phyloP scores from a whole-genome alignment of 2,113 vertebrate species.

The Sterna hirundo region DNA sequence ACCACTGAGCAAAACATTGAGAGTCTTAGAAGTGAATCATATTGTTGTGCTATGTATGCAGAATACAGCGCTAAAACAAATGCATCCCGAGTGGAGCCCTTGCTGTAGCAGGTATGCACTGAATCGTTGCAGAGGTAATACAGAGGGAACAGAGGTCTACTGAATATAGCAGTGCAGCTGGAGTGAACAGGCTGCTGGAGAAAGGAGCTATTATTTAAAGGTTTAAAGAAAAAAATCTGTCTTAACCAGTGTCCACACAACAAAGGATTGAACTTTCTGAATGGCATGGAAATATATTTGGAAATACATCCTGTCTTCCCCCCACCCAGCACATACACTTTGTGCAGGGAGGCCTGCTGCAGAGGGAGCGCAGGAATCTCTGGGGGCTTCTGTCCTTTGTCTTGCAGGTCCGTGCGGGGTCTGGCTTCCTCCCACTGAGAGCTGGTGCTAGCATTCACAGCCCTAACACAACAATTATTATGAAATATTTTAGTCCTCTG shows the following conservation, averaged over 20 bases:
- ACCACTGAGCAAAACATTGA: background rate
- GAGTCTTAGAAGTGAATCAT: background rate
- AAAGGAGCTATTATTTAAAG: background rate
- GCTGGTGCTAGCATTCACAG: background rate
- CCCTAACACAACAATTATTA: background rate
- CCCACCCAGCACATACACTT: rapidly evolving
- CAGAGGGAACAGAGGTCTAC: background rate
- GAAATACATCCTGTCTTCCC: rapidly evolving
- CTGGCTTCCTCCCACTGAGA: background rate
- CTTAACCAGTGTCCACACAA: background rate
- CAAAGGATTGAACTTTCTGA: background rate
- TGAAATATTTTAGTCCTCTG: background rate
- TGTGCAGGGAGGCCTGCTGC: background rate
- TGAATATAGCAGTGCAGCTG: rapidly evolving
- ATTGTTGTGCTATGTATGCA: background rate
- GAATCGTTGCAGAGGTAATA: background rate
- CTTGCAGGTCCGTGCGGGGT: background rate
- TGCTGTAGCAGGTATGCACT: background rate
- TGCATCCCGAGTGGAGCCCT: background rate
- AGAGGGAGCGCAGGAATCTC: rapidly evolving
- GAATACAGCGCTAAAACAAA: background rate
- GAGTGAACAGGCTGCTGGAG: background rate
- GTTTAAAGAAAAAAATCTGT: background rate
- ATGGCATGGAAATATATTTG: background rate
- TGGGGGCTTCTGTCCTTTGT: background rate